A percentile compares a stretch with the other conserved stretches of the same genome.
phyloP scores from a whole-genome alignment of 2,797 vertebrate genomes.

The Centropyge bicolor region DNA sequence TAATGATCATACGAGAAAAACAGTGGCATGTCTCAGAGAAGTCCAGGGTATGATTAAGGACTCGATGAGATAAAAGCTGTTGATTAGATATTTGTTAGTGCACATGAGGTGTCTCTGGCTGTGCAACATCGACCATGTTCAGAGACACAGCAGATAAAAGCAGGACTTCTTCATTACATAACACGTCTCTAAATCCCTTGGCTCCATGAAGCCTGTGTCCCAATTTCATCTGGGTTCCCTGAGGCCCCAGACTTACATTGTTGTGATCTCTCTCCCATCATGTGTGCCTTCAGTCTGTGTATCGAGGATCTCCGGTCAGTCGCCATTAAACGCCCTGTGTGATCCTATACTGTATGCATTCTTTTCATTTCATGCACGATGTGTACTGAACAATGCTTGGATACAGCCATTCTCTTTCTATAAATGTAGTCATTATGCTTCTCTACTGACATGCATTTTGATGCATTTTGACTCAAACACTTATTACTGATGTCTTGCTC shows the following conservation, averaged over 20 bases:
- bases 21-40: background rate
- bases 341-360: slow-evolving; percentile 66
- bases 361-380: slow-evolving; percentile 73
- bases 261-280: slow-evolving; percentile 87
- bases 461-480: slow-evolving; percentile 57
- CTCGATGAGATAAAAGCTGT: background rate
- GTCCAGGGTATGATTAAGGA: slow-evolving; percentile 3
- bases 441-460: slow-evolving; percentile 48
- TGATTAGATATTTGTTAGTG: slow-evolving; percentile 19
- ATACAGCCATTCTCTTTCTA: slow-evolving; percentile 36
- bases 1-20: background rate
- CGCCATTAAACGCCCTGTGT: slow-evolving; percentile 63
- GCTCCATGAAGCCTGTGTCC: slow-evolving; percentile 63
- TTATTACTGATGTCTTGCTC: slow-evolving; percentile 27
- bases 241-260: slow-evolving; percentile 71
- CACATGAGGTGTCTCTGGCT: slow-evolving; percentile 20
- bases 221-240: slow-evolving; percentile 66
- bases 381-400: slow-evolving; percentile 44
- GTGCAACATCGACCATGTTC: slow-evolving; percentile 23
- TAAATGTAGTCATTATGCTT: slow-evolving; percentile 29
- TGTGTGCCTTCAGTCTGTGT: slow-evolving; percentile 90
- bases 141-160: slow-evolving; percentile 52
- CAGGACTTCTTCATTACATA: slow-evolving; percentile 68
- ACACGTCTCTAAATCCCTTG: slow-evolving; percentile 61
- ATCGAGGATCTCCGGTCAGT: slow-evolving; percentile 99